Percentiles rank a stretch among this genome's conserved stretches.
These are phyloP conservation scores for Amblyteles armatorius DNA, from an alignment of 2,888 invertebrate genomes.

Conservation along the genomic window DNA sequence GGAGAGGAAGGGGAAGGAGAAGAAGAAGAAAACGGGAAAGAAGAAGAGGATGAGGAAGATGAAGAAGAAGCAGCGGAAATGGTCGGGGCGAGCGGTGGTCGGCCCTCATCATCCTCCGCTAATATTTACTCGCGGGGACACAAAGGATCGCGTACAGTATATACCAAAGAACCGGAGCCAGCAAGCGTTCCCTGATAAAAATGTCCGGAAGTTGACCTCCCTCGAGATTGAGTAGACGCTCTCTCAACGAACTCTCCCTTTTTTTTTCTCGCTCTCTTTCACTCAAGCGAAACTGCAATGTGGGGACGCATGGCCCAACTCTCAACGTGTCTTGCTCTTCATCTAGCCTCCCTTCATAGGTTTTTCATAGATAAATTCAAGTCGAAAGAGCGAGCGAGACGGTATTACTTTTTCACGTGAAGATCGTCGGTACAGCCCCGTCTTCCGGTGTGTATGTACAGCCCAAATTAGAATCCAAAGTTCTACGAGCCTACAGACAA, in stretches of 20 bases:
- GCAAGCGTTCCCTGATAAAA: slow-evolving; percentile 73
- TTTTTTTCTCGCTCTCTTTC: slow-evolving; percentile 45
- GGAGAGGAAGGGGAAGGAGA: slow-evolving; percentile 61
- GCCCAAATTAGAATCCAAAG: slow-evolving; percentile 36
- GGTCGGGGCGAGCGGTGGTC: slow-evolving; percentile 57
- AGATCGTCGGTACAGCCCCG: slow-evolving; percentile 26
- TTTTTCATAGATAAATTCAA: slow-evolving; percentile 44
- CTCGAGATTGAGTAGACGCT: slow-evolving; percentile 58
- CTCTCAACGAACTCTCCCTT: slow-evolving; percentile 48
- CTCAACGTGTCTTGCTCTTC: slow-evolving; percentile 25
- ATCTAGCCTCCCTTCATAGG: slow-evolving; percentile 14
- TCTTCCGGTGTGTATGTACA: slow-evolving; percentile 22
- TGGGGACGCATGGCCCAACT: slow-evolving; percentile 8
- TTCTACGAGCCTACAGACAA: background rate
- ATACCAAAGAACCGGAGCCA: slow-evolving; percentile 69
- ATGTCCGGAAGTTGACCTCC: slow-evolving; percentile 72
- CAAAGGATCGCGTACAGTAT: slow-evolving; percentile 74
- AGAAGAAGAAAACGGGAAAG: slow-evolving; percentile 53
- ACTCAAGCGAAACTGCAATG: slow-evolving; percentile 14
- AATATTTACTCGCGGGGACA: slow-evolving; percentile 81
- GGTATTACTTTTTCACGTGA: slow-evolving; percentile 10
- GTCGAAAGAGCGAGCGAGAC: slow-evolving; percentile 38
- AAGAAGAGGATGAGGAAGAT: slow-evolving; percentile 57
- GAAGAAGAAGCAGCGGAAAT: slow-evolving; percentile 59
- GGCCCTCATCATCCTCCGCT: slow-evolving; percentile 82